Conservation (phyloP, 2,113 vertebrate genomes). For the Hyla sarda region DNA sequence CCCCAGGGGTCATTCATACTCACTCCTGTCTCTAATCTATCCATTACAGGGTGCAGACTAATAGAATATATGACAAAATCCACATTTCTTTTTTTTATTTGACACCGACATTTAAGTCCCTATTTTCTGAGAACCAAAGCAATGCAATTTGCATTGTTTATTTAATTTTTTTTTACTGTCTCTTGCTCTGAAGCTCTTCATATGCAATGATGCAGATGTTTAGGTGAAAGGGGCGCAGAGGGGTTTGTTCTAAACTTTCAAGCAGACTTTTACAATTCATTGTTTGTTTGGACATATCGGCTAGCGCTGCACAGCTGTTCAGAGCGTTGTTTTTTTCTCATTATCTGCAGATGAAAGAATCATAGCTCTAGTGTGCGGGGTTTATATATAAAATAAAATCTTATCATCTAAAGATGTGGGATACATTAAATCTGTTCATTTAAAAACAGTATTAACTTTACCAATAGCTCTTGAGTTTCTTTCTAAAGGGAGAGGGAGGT, state of each 20-base stretch:
- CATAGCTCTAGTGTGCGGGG: conserved; percentile 34
- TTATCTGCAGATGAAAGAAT: conserved; percentile 53
- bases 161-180: conserved; percentile 37
- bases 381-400: conserved; percentile 43
- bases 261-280: conserved; percentile 50
- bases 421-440: conserved; percentile 23
- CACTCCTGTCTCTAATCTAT: background rate
- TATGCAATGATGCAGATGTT: conserved; percentile 51
- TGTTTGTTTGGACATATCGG: conserved; percentile 51
- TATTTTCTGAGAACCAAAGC: conserved; percentile 20
- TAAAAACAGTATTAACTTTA: conserved; percentile 36
- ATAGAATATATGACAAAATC: background rate
- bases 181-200: conserved; percentile 38
- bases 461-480: background rate
- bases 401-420: conserved; percentile 35
- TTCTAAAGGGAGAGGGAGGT: background rate
- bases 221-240: conserved; percentile 44
- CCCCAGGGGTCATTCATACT: too few relatives aligned
- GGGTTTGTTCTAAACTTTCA: conserved; percentile 49
- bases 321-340: conserved; percentile 31
- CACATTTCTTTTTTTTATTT: background rate
- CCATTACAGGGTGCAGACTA: background rate
- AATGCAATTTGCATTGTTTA: conserved; percentile 40
- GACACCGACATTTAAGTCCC: background rate
- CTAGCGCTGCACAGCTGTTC: conserved; percentile 48